phyloP scores from a whole-genome alignment of 2,113 vertebrate genomes.

The Gila orcuttii region DNA sequence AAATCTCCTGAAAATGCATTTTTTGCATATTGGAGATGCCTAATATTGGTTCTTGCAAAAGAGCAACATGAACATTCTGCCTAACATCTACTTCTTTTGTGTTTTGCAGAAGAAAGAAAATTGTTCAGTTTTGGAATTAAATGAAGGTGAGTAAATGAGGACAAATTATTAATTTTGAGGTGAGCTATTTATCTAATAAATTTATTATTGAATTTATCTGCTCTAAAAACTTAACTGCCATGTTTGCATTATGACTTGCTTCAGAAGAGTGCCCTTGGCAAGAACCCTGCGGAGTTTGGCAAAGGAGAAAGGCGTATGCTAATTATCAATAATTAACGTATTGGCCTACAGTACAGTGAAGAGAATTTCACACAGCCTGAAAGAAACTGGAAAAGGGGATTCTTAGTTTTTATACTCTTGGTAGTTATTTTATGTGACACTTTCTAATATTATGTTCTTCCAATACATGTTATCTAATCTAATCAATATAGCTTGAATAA shows the following conservation, averaged over 20 bases:
- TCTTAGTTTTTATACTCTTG: background rate
- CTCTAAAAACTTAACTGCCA: background rate
- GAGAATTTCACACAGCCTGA: background rate
- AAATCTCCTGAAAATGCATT: no score
- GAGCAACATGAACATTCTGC: background rate
- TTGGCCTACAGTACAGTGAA: background rate
- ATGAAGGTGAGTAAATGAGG: background rate
- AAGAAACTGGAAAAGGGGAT: background rate
- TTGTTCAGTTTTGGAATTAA: background rate
- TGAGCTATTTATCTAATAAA: background rate
- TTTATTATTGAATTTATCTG: background rate
- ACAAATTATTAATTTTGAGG: background rate
- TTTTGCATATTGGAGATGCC: background rate
- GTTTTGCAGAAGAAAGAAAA: background rate
- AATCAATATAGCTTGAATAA: background rate
- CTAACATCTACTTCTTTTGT: background rate
- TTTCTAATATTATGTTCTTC: background rate
- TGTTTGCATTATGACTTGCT: background rate
- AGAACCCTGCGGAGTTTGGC: background rate
- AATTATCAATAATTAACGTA: slow-evolving; percentile 23
- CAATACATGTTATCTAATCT: background rate
- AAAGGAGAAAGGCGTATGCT: slow-evolving; percentile 5
- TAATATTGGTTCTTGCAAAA: background rate
- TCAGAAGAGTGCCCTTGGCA: background rate
- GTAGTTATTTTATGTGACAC: background rate